Base-by-base conservation (phyloP, 2,113 vertebrate species). In the Shinisaurus crocodilurus region DNA sequence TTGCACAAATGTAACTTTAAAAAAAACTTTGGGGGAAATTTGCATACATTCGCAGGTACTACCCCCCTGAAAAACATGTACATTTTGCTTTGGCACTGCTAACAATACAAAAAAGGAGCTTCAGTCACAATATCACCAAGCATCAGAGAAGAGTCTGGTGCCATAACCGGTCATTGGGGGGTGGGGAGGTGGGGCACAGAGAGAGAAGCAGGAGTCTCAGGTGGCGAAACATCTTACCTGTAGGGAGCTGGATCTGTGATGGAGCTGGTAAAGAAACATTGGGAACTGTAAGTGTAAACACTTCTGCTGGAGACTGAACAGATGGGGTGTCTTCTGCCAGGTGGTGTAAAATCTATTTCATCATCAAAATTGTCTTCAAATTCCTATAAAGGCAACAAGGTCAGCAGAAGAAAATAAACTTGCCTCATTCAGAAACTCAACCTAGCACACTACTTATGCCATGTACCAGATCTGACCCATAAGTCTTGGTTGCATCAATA, bases 331-430 rank as follows among this genome's bases (percentile, higher is more conserved):
- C 99, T 98, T 99, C 99, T 88, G 99, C 99, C n/a, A 57, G 99
- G 99, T 69, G 99, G 99, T 43, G 98, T 99, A 96, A 99, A 99
- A 96, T 99, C 99, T 90, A 99, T 98, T 94, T 99, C 99, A 96
- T 99, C 98, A 43, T 99, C 99, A 96, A 99, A 99, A 95, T 99
- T 98, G 97, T 99, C 99, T 96, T 99, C 99, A 96, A 99, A 99
- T 93, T 99, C 99, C 99, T 99, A 93, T 12, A 93, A 95, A 25
- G 77, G 91, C 85, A 85, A 77, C 20, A 29, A 75, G 8, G 15
- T 0, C 27, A 82, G 16, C 50, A 94, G 83, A 93, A 87, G n/a
- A 95, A 89, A 12, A 90, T 1, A 5, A 74, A n/a, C 4, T 37
- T 81, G 74, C 37, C n/a, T 27, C 82, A 63, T 25, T 29, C 88